Conservation (phyloP, 1,140 invertebrate genomes). For the Pseudomyrmex cubaensis region DNA sequence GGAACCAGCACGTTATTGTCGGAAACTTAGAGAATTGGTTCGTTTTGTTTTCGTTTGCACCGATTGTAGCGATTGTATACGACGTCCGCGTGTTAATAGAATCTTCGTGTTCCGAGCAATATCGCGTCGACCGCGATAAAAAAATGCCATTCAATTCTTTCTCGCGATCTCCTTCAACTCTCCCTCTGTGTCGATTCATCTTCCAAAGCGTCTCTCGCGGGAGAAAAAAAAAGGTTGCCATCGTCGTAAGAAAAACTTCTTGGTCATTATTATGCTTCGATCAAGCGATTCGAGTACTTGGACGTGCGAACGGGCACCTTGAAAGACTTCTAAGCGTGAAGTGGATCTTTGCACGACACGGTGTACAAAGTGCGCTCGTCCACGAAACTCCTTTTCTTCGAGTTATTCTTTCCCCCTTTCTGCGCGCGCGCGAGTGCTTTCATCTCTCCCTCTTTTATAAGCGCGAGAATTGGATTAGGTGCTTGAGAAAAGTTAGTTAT, state of each 20-base stretch:
- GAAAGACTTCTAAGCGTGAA: conserved; percentile 48
- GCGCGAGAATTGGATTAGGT: conserved; percentile 79
- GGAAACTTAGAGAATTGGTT: not conserved
- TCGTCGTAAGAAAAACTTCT: conserved; percentile 35
- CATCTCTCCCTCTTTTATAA: conserved; percentile 61
- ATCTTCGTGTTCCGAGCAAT: conserved; percentile 48
- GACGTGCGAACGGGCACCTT: not conserved
- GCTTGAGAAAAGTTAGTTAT: conserved; percentile 73
- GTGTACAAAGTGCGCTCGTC: conserved; percentile 51
- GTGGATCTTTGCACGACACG: conserved; percentile 68
- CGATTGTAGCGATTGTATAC: conserved; percentile 22
- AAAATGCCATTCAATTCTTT: conserved; percentile 46
- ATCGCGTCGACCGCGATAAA: conserved; percentile 13
- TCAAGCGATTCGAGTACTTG: conserved; percentile 31
- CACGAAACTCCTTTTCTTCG: conserved; percentile 66
- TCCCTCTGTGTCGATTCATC: conserved; percentile 8
- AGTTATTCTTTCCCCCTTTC: conserved; percentile 61
- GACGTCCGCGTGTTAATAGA: conserved; percentile 30
- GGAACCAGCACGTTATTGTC: conserved; percentile 2
- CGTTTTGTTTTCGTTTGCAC: too few relatives aligned
- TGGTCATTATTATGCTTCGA: conserved; percentile 38
- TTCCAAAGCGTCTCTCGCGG: not conserved
- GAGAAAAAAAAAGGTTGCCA: not conserved
- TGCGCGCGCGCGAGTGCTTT: conserved; percentile 54
- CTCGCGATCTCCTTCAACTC: not conserved